A percentile compares a stretch with the other conserved stretches of the same genome.
These are phyloP conservation scores for Marronus borbonicus DNA, from an alignment of 2,888 invertebrate species.

Conservation along the genomic window DNA sequence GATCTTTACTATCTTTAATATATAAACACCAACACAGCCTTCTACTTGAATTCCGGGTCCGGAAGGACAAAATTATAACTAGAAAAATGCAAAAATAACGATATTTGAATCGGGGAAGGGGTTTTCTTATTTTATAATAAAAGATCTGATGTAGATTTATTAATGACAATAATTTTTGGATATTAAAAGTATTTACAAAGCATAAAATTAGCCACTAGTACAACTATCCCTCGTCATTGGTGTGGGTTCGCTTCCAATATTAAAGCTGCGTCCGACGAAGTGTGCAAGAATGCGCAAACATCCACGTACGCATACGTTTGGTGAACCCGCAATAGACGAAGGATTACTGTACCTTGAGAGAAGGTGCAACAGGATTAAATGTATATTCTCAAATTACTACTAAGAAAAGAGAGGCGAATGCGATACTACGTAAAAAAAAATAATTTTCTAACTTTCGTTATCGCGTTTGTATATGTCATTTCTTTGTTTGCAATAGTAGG, in stretches of 20 bases:
- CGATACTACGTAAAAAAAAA: too few species aligned
- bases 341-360: too few species aligned
- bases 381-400: not conserved
- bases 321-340: too few species aligned
- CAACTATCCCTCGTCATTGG: too few species aligned
- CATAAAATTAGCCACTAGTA: not conserved
- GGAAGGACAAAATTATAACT: conserved; percentile 25
- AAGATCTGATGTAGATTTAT: not conserved
- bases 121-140: not conserved
- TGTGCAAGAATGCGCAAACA: too few species aligned
- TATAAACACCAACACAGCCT: conserved; percentile 50
- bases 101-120: not conserved
- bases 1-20: conserved; percentile 33
- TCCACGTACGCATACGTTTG: too few species aligned
- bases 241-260: too few species aligned
- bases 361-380: not conserved
- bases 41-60: conserved; percentile 47
- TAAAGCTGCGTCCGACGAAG: too few species aligned
- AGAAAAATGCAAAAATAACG: conserved; percentile 7
- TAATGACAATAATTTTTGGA: not conserved
- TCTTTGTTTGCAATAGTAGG: not conserved
- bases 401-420: not conserved
- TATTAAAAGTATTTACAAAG: not conserved
- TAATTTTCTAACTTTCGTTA: too few species aligned
- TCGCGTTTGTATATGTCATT: not conserved